These are phyloP conservation scores for Ips typographus DNA, from an alignment of 1,140 invertebrate genomes.

Conservation along the genomic window DNA sequence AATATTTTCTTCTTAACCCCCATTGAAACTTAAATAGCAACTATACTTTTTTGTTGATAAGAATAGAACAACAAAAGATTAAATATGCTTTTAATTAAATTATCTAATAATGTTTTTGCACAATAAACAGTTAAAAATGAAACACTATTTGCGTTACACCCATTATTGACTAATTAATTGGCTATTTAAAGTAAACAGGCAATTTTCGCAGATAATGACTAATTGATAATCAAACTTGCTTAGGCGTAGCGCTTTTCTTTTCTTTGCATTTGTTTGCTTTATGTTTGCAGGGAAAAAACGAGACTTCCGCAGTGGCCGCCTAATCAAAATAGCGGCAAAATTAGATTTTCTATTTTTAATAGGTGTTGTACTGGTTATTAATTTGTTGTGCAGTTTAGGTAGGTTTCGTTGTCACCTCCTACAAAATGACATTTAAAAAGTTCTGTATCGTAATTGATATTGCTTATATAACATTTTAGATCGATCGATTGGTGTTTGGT, in stretches of 20 bases:
- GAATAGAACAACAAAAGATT: too few relatives aligned
- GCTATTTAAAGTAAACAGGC: constrained; percentile 13
- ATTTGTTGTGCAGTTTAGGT: too few relatives aligned
- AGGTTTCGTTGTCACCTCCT: background rate
- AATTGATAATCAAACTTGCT: constrained; percentile 30
- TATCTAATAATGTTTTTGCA: background rate
- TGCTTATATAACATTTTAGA: too few relatives aligned
- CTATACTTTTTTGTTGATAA: too few relatives aligned
- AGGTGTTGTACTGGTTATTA: too few relatives aligned
- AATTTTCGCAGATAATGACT: constrained; percentile 26
- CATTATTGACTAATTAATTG: constrained; percentile 23
- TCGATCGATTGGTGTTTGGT: too few relatives aligned
- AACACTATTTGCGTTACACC: constrained; percentile 10
- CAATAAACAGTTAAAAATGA: background rate
- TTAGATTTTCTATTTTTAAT: background rate
- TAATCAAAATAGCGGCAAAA: background rate
- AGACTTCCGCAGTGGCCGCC: constrained; percentile 1
- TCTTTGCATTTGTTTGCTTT: constrained; percentile 22
- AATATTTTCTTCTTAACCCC: too few relatives aligned
- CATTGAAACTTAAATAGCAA: too few relatives aligned
- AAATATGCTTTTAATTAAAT: too few relatives aligned
- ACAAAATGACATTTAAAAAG: background rate
- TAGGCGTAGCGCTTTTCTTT: constrained; percentile 21
- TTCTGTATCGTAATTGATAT: too few relatives aligned
- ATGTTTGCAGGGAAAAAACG: background rate